A percentile compares a stretch with the other conserved stretches of the same genome.
Conservation (phyloP, 1,140 invertebrate species). For the Calephelis nemesis region DNA sequence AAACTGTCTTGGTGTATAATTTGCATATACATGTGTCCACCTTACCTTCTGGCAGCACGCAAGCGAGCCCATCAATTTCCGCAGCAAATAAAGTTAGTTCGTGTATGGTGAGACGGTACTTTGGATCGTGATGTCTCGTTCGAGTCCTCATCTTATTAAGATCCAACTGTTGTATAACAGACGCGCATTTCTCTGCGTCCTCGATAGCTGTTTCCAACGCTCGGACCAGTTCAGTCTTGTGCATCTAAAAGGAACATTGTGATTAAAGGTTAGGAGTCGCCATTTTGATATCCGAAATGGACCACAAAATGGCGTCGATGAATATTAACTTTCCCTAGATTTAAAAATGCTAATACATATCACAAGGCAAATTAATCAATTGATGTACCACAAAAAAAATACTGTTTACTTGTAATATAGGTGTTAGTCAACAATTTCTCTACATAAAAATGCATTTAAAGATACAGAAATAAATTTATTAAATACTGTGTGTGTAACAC, state of each 20-base stretch:
- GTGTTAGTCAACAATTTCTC: no score
- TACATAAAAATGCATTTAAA: no score
- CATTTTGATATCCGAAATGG: not conserved
- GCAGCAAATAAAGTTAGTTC: conserved; percentile 93
- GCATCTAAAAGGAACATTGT: conserved; percentile 77
- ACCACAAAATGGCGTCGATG: no score
- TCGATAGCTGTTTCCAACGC: conserved; percentile 88
- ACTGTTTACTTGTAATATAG: no score
- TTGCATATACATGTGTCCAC: no score
- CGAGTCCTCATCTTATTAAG: conserved; percentile 91
- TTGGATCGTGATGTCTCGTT: conserved; percentile 88
- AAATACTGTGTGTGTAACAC: no score
- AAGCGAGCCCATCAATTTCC: conserved; percentile 92
- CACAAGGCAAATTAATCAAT: no score
- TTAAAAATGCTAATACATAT: no score
- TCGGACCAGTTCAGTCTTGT: conserved; percentile 90
- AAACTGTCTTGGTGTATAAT: no score
- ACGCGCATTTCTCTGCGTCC: conserved; percentile 95
- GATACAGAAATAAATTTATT: no score
- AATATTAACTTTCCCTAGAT: no score
- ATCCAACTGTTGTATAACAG: conserved; percentile 92
- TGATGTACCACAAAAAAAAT: no score
- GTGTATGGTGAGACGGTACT: conserved; percentile 92
- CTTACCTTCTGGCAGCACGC: conserved; percentile 90
- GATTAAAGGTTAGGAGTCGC: not conserved